These are phyloP conservation scores for Allygus modestus DNA, from an alignment of 2,888 invertebrate genomes.

Conservation along the genomic window DNA sequence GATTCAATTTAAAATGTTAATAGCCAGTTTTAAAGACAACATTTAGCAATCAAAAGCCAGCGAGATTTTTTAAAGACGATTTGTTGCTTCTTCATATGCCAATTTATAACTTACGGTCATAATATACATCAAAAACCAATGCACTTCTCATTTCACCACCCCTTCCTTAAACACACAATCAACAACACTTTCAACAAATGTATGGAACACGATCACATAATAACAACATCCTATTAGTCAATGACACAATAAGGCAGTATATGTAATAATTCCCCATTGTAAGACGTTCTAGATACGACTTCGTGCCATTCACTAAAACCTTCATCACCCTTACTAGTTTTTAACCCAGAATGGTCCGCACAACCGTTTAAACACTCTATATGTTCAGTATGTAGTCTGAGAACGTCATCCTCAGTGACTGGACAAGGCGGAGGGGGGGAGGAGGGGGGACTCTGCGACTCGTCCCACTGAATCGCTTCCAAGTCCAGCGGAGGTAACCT, in stretches of 20 bases:
- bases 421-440: constrained; percentile 69
- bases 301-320: constrained; percentile 96
- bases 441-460: constrained; percentile 68
- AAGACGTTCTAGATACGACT: constrained; percentile 85
- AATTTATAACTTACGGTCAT: constrained; percentile 42
- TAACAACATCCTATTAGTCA: constrained; percentile 79
- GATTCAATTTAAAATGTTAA: constrained; percentile 1
- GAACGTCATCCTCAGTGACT: constrained; percentile 76
- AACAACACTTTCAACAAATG: constrained; percentile 62
- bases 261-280: constrained; percentile 88
- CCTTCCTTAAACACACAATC: constrained; percentile 54
- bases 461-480: constrained; percentile 77
- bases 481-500: constrained; percentile 83
- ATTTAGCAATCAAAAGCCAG: neutral
- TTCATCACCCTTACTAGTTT: constrained; percentile 73
- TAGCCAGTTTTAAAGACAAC: neutral
- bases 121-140: constrained; percentile 30
- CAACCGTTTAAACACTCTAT: constrained; percentile 79
- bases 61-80: neutral
- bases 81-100: constrained; percentile 64
- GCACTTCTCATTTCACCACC: constrained; percentile 55
- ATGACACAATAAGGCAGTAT: constrained; percentile 98
- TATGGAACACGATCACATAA: constrained; percentile 62
- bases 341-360: constrained; percentile 66
- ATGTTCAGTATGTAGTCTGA: constrained; percentile 71